Evolutionary conservation across 2,888 invertebrate genomes (phyloP), one percentile per base, ranked within the genome.

Genomic region (Falcaria lacertinaria): DNA sequence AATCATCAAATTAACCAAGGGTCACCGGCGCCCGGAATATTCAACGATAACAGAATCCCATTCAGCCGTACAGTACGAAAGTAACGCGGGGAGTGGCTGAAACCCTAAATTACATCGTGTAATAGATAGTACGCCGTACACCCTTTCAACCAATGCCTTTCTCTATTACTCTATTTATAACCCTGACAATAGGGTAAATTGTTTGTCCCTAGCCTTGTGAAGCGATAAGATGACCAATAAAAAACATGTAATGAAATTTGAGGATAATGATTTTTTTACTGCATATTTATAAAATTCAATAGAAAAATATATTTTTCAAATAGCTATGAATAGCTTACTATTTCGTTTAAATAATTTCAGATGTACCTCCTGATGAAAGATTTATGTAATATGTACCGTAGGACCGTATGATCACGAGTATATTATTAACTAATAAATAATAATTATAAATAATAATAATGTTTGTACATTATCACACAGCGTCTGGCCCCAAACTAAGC

Each of bases 111-210:
- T 62, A 60, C 64, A 52, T 50, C 44, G 44, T 40, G 64, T 59
- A 64, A 71, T 65, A 57, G 61, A 66, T 64, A 62, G 56, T 38
- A 50, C 44, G 68, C 69, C 71, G n/a, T n/a, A n/a, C n/a, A n/a
- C n/a, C 66, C 50, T 52, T 64, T 71, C 69, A 63, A 39, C 8
- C 38, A 37, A 47, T 45, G 51, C 54, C 58, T 57, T 60, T 57
- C 62, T 63, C 55, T 60, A 60, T 67, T 64, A 57, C 52, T 46
- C 53, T 50, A 54, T 57, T 58, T 57, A 51, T 51, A 44, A 41
- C 34, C 22, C 43, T 48, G 46, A 47, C 50, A 47, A 50, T 48
- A 48, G 43, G 44, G 19, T 38, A 37, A 22, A 45, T 45, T 45
- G 41, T 41, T 36, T 25, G 41, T 13, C 44, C 41, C 32, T 39